phyloP scores from a whole-genome alignment of 2,113 vertebrate species.

The Pseudolaguvia tuberculata region DNA sequence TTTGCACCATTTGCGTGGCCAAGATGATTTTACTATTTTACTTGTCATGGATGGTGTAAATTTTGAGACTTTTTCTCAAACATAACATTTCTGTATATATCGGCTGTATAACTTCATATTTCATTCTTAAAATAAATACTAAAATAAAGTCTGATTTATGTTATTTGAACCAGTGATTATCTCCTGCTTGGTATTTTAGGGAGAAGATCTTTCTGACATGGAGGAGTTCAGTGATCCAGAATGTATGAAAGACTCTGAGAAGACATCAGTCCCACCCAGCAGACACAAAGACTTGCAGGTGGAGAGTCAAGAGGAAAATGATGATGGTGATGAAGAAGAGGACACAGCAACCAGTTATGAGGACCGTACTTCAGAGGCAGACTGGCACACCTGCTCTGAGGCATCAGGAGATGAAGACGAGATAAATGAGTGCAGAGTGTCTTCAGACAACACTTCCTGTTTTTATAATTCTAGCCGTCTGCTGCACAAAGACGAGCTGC shows the following conservation, averaged over 20 bases:
- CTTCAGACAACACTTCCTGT: slow-evolving; percentile 32
- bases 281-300: slow-evolving; percentile 12
- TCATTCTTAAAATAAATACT: too few relatives aligned
- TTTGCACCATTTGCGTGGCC: too few relatives aligned
- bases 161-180: background rate
- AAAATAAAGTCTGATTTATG: too few relatives aligned
- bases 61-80: too few relatives aligned
- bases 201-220: slow-evolving; percentile 50
- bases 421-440: slow-evolving; percentile 25
- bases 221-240: slow-evolving; percentile 61
- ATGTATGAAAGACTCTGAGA: slow-evolving; percentile 27
- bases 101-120: too few relatives aligned
- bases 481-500: slow-evolving; percentile 79
- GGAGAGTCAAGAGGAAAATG: slow-evolving; percentile 22
- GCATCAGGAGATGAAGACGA: slow-evolving; percentile 53
- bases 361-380: slow-evolving; percentile 75
- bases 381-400: slow-evolving; percentile 89
- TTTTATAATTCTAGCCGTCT: slow-evolving; percentile 79
- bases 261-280: background rate
- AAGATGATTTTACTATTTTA: too few relatives aligned
- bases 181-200: slow-evolving; percentile 57
- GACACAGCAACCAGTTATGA: slow-evolving; percentile 56
- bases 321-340: slow-evolving; percentile 50
- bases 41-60: too few relatives aligned
- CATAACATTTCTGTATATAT: too few relatives aligned